Percentiles rank a stretch among this genome's conserved stretches.
phyloP scores from a whole-genome alignment of 92 coral and sea anemone genomes.

The Epizoanthus illoricatus region DNA sequence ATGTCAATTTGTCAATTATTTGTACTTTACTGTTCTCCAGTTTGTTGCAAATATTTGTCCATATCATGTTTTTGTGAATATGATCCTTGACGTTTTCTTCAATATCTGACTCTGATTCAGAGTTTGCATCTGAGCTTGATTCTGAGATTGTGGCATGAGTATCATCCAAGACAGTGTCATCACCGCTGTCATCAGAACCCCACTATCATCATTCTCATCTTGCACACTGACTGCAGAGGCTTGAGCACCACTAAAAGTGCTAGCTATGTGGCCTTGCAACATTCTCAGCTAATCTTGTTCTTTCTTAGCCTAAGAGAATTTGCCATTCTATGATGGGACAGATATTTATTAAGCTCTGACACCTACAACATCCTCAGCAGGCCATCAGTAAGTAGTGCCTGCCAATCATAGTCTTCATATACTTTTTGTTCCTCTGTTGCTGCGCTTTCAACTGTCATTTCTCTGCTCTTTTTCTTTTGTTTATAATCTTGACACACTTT shows the following conservation, averaged over 20 bases:
- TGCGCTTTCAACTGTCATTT: background rate
- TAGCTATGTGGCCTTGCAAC: background rate
- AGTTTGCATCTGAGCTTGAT: background rate
- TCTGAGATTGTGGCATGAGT: background rate
- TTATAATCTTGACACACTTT: background rate
- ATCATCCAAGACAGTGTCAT: no score
- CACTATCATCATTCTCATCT: background rate
- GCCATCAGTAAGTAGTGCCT: no score
- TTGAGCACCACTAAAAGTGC: background rate
- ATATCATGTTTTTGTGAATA: no score
- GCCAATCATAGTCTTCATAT: background rate
- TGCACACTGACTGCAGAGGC: background rate
- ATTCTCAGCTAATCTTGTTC: background rate
- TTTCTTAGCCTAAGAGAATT: no score
- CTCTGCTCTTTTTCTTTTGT: background rate
- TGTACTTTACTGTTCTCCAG: no score
- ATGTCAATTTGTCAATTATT: no score
- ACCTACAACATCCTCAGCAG: no score
- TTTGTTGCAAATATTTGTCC: no score
- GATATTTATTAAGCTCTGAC: no score
- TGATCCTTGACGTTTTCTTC: background rate
- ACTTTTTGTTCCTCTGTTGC: background rate
- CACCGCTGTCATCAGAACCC: no score
- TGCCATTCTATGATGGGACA: no score
- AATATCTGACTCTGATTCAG: no score